phyloP scores from a whole-genome alignment of 1,140 invertebrate genomes.

The Nasonia giraulti region DNA sequence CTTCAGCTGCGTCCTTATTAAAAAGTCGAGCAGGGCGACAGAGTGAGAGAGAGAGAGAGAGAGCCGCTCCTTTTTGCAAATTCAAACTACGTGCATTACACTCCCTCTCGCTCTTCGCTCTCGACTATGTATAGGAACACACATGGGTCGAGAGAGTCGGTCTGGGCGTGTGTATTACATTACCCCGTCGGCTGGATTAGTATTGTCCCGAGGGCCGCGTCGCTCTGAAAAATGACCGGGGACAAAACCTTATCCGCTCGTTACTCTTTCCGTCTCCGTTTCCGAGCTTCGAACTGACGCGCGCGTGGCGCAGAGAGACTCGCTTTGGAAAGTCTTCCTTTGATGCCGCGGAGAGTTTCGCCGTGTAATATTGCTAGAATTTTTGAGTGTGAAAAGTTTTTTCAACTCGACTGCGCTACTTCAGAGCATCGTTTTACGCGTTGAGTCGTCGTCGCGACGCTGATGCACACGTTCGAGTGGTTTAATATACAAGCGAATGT shows the following conservation, averaged over 20 bases:
- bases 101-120: not conserved
- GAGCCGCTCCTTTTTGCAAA: constrained; percentile 38
- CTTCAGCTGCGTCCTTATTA: constrained; percentile 4
- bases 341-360: not conserved
- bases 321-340: constrained; percentile 3
- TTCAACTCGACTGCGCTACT: too few relatives aligned
- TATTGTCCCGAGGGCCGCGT: constrained; percentile 30
- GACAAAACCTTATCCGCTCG: constrained; percentile 4
- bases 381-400: too few relatives aligned
- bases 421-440: too few relatives aligned
- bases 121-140: not conserved
- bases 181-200: constrained; percentile 12
- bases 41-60: not conserved
- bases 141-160: not conserved
- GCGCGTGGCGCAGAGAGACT: not conserved
- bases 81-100: not conserved
- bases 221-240: constrained; percentile 13
- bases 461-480: too few relatives aligned
- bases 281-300: not conserved
- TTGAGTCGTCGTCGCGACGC: too few relatives aligned
- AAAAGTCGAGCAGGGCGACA: not conserved
- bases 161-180: constrained; percentile 30
- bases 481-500: too few relatives aligned
- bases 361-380: too few relatives aligned
- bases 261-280: not conserved